phyloP scores from a whole-genome alignment of 2,113 vertebrate genomes.

The Chloropsis hardwickii region DNA sequence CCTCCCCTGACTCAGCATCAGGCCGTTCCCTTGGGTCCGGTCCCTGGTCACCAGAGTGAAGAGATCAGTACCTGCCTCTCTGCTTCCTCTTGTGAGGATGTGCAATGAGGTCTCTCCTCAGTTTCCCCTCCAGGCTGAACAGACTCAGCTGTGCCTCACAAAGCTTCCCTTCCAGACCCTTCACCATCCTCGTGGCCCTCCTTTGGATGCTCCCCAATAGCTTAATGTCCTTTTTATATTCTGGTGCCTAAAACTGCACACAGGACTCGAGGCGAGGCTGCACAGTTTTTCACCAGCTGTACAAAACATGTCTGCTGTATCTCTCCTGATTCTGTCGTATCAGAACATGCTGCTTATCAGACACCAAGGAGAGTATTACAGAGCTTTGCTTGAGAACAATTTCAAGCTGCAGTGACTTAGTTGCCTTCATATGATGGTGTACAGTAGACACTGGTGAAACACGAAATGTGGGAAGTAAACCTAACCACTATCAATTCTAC shows the following conservation, averaged over 20 bases:
- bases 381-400: constrained; percentile 4
- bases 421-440: neutral
- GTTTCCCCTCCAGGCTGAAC: neutral
- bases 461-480: neutral
- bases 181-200: neutral
- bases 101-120: neutral
- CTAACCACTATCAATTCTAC: neutral
- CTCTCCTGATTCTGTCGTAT: neutral
- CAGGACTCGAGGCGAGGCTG: neutral
- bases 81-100: neutral
- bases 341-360: neutral
- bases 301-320: neutral
- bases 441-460: neutral
- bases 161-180: neutral
- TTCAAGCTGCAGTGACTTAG: neutral
- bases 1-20: neutral
- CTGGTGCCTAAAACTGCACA: neutral
- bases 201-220: neutral
- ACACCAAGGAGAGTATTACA: neutral
- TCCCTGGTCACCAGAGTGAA: neutral
- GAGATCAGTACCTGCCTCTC: neutral
- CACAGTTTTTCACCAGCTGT: neutral
- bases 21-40: neutral
- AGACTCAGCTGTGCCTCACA: neutral
- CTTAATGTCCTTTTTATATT: neutral